Evolutionary conservation across 2,888 invertebrate genomes (phyloP).

Genomic region (Drepana falcataria): DNA sequence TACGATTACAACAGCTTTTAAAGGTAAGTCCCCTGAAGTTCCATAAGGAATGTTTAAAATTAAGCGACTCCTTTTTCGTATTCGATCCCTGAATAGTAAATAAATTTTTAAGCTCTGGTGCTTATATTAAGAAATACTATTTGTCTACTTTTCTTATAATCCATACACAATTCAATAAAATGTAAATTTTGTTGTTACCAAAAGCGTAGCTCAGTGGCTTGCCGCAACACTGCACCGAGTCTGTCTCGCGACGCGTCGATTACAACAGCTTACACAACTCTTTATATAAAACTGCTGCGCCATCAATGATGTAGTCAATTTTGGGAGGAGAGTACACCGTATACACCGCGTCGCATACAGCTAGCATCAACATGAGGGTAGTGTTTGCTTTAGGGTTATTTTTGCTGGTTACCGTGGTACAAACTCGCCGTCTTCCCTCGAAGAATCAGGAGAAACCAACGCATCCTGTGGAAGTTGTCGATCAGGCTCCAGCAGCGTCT

Average conservation of each 20-base stretch:
- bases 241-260: slow-evolving; percentile 55
- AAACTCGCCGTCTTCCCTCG: slow-evolving; percentile 49
- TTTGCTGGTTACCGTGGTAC: slow-evolving; percentile 35
- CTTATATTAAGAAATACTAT: too few relatives aligned
- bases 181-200: background rate
- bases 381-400: slow-evolving; percentile 48
- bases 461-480: slow-evolving; percentile 28
- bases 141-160: too few relatives aligned
- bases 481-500: slow-evolving; percentile 61
- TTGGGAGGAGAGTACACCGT: slow-evolving; percentile 47
- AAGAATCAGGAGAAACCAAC: slow-evolving; percentile 26
- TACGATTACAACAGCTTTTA: too few relatives aligned
- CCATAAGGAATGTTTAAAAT: too few relatives aligned
- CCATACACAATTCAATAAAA: too few relatives aligned
- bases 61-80: too few relatives aligned
- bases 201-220: slow-evolving; percentile 21
- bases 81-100: too few relatives aligned
- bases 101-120: too few relatives aligned
- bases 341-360: slow-evolving; percentile 26
- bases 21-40: too few relatives aligned
- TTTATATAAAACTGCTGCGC: slow-evolving; percentile 74
- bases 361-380: slow-evolving; percentile 47
- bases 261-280: slow-evolving; percentile 68
- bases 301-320: slow-evolving; percentile 62
- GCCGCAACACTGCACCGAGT: slow-evolving; percentile 40